Evolutionary conservation across 2,797 vertebrate species (phyloP).

Genomic region (Hemibagrus guttatus): DNA sequence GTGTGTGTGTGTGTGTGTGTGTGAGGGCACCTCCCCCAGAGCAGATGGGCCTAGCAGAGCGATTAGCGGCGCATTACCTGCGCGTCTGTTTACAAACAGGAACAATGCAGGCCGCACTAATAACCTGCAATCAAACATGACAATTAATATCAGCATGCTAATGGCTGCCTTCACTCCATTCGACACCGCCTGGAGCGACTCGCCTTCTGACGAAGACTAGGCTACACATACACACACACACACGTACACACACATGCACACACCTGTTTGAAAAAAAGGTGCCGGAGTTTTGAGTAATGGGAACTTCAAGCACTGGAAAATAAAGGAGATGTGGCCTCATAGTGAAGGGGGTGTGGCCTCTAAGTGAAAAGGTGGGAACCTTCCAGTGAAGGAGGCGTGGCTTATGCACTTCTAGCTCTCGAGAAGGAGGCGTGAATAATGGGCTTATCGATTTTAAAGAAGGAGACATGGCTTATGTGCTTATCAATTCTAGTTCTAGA

Average conservation of each 20-base stretch:
- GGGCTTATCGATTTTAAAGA: too few relatives aligned
- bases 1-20: constrained; percentile 33
- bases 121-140: constrained; percentile 79
- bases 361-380: neutral
- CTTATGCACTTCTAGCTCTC: neutral
- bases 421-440: neutral
- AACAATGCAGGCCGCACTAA: constrained; percentile 74
- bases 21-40: constrained; percentile 55
- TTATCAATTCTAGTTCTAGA: too few relatives aligned
- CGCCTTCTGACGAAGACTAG: constrained; percentile 1
- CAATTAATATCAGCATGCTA: constrained; percentile 67
- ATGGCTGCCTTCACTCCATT: constrained; percentile 65
- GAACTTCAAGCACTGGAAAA: neutral
- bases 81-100: constrained; percentile 74
- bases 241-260: constrained; percentile 10
- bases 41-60: constrained; percentile 74
- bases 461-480: too few relatives aligned
- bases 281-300: neutral
- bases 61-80: constrained; percentile 80
- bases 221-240: constrained; percentile 26
- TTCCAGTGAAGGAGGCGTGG: neutral
- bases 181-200: constrained; percentile 48
- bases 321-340: neutral
- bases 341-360: neutral
- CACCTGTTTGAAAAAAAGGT: constrained; percentile 27